Conservation (phyloP, 2,113 vertebrate genomes). For the Microcebus jonahi region DNA sequence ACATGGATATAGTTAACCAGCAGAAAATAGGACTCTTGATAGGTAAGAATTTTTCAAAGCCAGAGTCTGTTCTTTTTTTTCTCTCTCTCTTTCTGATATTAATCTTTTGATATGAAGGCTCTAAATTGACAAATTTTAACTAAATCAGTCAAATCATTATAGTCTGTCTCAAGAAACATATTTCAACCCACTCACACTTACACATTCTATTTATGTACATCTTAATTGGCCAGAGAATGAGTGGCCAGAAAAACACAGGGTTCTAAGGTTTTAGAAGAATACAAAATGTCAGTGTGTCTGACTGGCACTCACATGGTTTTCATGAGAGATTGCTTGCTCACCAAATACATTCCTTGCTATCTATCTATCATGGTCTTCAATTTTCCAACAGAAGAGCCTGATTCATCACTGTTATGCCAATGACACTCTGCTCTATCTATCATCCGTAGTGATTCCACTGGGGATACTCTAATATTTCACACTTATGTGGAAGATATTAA, state of each 20-base stretch:
- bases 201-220: neutral
- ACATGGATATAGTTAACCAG: neutral
- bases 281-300: conserved; percentile 60
- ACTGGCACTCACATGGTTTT: conserved; percentile 70
- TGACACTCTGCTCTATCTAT: conserved; percentile 55
- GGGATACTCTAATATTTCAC: conserved; percentile 39
- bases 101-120: neutral
- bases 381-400: conserved; percentile 77
- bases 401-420: conserved; percentile 80
- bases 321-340: conserved; percentile 66
- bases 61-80: neutral
- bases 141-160: neutral
- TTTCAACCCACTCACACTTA: neutral
- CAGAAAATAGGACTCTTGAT: neutral
- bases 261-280: conserved; percentile 60
- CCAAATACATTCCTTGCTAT: conserved; percentile 67
- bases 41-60: neutral
- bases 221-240: conserved; percentile 21
- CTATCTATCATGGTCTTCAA: conserved; percentile 77
- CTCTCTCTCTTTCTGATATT: neutral
- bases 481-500: conserved; percentile 27
- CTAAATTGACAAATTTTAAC: conserved; percentile 34
- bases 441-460: conserved; percentile 41
- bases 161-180: neutral
- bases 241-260: neutral